phyloP scores from a whole-genome alignment of 1,140 invertebrate species.

The Drosophila miranda region DNA sequence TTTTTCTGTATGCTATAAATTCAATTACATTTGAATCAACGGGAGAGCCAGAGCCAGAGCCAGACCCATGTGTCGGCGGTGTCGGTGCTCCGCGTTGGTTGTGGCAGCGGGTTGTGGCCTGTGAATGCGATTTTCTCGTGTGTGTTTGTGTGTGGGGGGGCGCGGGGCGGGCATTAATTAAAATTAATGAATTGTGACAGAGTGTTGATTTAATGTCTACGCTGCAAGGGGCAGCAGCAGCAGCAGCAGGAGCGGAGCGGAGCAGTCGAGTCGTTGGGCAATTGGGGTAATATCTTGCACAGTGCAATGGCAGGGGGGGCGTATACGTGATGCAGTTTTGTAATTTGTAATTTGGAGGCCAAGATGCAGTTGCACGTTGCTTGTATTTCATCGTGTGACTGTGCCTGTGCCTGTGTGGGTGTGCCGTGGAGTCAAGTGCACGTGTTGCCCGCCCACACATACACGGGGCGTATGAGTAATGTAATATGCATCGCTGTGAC shows the following conservation, averaged over 20 bases:
- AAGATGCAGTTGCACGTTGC: conserved; percentile 19
- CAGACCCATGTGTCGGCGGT: too few species aligned
- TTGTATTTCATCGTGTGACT: neutral
- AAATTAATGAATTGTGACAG: conserved; percentile 75
- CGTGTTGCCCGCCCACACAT: conserved; percentile 43
- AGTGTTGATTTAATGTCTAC: conserved; percentile 66
- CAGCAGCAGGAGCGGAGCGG: too few species aligned
- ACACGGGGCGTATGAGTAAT: conserved; percentile 50
- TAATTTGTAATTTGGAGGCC: conserved; percentile 42
- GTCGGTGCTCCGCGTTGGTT: too few species aligned
- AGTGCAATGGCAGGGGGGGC: neutral
- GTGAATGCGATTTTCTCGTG: conserved; percentile 8
- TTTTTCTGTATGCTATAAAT: neutral
- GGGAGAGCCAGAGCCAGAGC: too few species aligned
- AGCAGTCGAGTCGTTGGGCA: too few species aligned
- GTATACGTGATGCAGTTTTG: conserved; percentile 46
- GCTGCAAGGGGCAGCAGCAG: conserved; percentile 4
- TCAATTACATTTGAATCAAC: conserved; percentile 1
- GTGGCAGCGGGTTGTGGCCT: neutral
- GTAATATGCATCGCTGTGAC: conserved; percentile 66
- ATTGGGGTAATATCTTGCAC: conserved; percentile 15
- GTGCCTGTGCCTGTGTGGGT: neutral
- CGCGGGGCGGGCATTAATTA: conserved; percentile 55
- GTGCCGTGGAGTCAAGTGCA: conserved; percentile 44
- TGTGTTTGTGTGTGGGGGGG: neutral